Conservation (phyloP, 2,888 invertebrate genomes). For the Gerris lacustris region DNA sequence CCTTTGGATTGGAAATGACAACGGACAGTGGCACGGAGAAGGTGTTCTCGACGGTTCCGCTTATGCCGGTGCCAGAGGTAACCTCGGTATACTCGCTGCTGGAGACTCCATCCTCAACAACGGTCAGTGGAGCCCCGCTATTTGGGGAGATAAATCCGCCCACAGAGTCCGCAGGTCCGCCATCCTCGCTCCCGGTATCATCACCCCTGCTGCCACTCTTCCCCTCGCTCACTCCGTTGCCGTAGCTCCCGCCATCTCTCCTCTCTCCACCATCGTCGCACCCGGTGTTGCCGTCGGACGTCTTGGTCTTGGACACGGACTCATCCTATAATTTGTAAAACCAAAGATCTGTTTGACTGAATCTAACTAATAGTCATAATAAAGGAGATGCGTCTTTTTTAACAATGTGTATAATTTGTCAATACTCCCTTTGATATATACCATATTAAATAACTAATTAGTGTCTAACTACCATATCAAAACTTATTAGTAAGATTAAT, state of each 20-base stretch:
- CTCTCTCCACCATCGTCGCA: background rate
- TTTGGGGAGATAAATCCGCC: conserved; percentile 14
- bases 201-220: too few species aligned
- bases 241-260: background rate
- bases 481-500: too few species aligned
- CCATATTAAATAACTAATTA: too few species aligned
- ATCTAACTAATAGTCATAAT: too few species aligned
- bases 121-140: conserved; percentile 22
- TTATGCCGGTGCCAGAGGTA: too few species aligned
- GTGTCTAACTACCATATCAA: too few species aligned
- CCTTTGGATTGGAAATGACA: background rate
- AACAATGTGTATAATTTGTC: too few species aligned
- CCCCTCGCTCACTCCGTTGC: background rate
- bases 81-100: background rate
- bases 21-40: conserved; percentile 21
- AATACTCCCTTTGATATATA: too few species aligned
- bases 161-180: conserved; percentile 14
- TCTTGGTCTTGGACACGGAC: background rate
- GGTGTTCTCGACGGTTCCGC: background rate
- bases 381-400: too few species aligned
- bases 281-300: background rate
- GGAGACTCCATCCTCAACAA: conserved; percentile 8
- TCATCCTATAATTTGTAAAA: too few species aligned
- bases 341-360: too few species aligned
- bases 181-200: background rate